Conservation (phyloP, 2,797 vertebrate species). For the Rhinogobio ventralis region DNA sequence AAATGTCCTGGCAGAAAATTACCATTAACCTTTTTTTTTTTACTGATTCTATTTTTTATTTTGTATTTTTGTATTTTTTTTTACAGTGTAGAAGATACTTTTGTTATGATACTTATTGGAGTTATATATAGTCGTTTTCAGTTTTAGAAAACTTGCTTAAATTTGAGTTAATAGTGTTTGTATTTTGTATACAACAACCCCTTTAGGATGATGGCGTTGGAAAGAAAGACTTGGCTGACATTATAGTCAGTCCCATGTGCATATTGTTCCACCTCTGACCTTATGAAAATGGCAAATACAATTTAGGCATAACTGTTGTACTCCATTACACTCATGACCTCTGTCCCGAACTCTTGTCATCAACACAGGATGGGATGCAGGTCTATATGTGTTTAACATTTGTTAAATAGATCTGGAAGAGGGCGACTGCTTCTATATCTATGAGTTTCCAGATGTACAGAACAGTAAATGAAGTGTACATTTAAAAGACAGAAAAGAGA, state of each 20-base stretch:
- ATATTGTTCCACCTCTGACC: constrained; percentile 80
- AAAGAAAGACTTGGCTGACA: background rate
- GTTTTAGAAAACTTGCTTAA: background rate
- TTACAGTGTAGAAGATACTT: background rate
- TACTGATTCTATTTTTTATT: too few species aligned
- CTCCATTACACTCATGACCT: background rate
- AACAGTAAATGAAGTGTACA: constrained; percentile 54
- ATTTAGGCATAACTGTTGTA: constrained; percentile 67
- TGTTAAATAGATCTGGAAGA: background rate
- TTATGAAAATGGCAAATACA: constrained; percentile 80
- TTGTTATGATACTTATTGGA: too few species aligned
- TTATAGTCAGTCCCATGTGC: constrained; percentile 66
- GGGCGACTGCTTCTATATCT: background rate
- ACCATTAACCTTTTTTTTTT: background rate
- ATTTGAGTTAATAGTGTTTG: background rate
- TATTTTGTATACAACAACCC: background rate
- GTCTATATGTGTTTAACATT: constrained; percentile 8
- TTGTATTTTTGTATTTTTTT: too few species aligned
- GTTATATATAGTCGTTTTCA: background rate
- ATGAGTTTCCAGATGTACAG: constrained; percentile 13
- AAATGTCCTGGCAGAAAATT: background rate
- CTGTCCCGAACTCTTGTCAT: constrained; percentile 1
- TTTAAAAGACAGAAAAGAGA: constrained; percentile 69
- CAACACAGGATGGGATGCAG: background rate
- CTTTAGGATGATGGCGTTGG: background rate